These are phyloP conservation scores for Euura saliciscinereae DNA, from an alignment of 1,140 invertebrate species.

Conservation along the genomic window DNA sequence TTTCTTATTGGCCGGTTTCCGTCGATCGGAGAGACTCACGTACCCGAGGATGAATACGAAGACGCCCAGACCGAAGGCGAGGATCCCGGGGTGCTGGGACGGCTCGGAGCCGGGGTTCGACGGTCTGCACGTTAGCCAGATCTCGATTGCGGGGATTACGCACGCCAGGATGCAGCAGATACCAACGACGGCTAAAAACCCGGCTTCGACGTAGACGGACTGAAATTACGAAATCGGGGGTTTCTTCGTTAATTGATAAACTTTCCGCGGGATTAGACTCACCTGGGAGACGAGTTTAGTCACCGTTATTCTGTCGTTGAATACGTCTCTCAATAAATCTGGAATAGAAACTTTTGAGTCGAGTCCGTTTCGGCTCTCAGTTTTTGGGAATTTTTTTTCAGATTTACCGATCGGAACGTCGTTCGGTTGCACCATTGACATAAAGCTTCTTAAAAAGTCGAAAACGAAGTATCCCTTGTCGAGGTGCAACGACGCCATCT, in stretches of 20 bases:
- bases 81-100: slow-evolving; percentile 38
- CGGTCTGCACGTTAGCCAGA: slow-evolving; percentile 54
- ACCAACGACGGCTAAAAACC: slow-evolving; percentile 42
- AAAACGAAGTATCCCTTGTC: slow-evolving; percentile 61
- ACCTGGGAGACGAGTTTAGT: slow-evolving; percentile 49
- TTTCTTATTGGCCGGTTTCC: background rate
- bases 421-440: slow-evolving; percentile 63
- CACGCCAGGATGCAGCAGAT: slow-evolving; percentile 49
- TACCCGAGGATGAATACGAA: slow-evolving; percentile 50
- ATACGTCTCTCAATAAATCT: slow-evolving; percentile 50
- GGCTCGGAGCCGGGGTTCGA: slow-evolving; percentile 48
- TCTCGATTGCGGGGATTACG: slow-evolving; percentile 52
- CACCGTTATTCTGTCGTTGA: slow-evolving; percentile 45
- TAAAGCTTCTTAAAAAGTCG: slow-evolving; percentile 61
- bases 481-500: slow-evolving; percentile 60
- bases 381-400: background rate
- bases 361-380: background rate
- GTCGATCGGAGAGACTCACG: background rate
- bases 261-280: slow-evolving; percentile 21
- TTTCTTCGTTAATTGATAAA: background rate
- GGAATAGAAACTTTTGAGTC: slow-evolving; percentile 20
- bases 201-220: slow-evolving; percentile 47
- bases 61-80: slow-evolving; percentile 44
- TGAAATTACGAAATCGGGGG: slow-evolving; percentile 26
- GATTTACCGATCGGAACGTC: slow-evolving; percentile 62